Evolutionary conservation across 2,888 invertebrate species (phyloP), one percentile per base, ranked within the genome.

Genomic region (Itoplectis maculator): DNA sequence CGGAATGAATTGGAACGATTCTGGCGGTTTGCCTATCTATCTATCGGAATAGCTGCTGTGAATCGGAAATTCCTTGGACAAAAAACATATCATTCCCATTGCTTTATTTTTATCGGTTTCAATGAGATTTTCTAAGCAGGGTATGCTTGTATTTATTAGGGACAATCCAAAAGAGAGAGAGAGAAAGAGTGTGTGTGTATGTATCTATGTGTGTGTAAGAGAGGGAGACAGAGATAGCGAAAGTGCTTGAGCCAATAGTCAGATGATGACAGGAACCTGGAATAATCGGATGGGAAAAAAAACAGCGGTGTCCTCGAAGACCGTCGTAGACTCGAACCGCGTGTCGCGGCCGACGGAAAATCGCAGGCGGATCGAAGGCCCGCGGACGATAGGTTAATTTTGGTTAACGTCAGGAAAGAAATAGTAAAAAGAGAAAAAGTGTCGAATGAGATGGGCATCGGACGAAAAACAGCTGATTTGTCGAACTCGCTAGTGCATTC

Each of bases 371-470:
- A 47, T n/a, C 29, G 23, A 20, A 74, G 59, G 35, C n/a, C n/a
- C 37, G 15, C 35, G 8, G 40, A 37, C 42, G 42, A 68, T 76
- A 84, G 85, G 84, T 85, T 85, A 85, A 77, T 56, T 82, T 80
- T 74, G 68, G 42, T 81, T 84, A 83, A 85, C 59, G 72, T 86
- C 59, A 78, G 82, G 73, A 75, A 77, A 63, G 69, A 65, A 66
- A 35, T 11, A 35, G 11, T 51, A 63, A 8, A 8, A 61, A 18
- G 18, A 42, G 42, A 42, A 42, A 8, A 11, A 13, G 11, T 37
- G 37, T 59, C 73, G n/a, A 15, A 54, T 37, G 54, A 65, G 45
- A n/a, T n/a, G 54, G 69, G 35, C 35, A 59, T 54, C 18, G 63
- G 15, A 13, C 49, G 18, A 69, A 75, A 37, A 83, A 81, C 56